Evolutionary conservation across 2,113 vertebrate species (phyloP), one percentile per base, ranked within the genome.

Genomic region (Indicator indicator): DNA sequence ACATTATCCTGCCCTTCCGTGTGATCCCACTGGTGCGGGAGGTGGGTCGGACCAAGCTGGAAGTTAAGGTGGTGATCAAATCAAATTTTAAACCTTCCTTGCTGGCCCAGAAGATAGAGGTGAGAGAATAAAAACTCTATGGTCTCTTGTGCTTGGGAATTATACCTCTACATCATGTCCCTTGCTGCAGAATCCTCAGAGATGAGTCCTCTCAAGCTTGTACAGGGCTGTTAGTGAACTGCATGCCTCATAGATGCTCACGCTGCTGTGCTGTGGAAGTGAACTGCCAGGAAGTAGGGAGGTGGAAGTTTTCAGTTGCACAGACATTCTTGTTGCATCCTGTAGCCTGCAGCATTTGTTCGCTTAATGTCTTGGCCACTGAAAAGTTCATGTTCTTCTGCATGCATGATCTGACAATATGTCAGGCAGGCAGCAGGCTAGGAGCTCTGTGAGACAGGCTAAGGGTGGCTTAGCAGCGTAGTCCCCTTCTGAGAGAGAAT

Each of bases 61-160:
- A 99, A 92, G 99, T 99, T 54, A 99, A 99, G 93, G 99, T 99
- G 91, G 99, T 99, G 96, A 99, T 99, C 97, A 99, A 99, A 98
- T 99, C 99, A 93, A 99, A 99, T 96, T 99, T 99, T 94, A 99
- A 99, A 94, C 99, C 99, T 50, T 99, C 99, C 4, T 98, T 99
- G 74, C 97, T 99, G 97, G 99, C 99, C 93, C 99, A 99, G 98
- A 99, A 99, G 97, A 99, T 99, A 93, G 99, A 99, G 99, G 99
- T 99, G 94, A 98, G 96, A 44, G 40, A 19, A 65, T 44, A 64
- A 81, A 73, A 33, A 7, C 4, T 4, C 16, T 20, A 1, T 40
- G 28, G 24, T 42, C 21, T 59, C 58, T 46, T 55, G 18, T 91
- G 55, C 27, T 18, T 85, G 30, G 38, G 77, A 80, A 28, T 19